Evolutionary conservation across 2,113 vertebrate species (phyloP).

Genomic region (Laticauda colubrina): DNA sequence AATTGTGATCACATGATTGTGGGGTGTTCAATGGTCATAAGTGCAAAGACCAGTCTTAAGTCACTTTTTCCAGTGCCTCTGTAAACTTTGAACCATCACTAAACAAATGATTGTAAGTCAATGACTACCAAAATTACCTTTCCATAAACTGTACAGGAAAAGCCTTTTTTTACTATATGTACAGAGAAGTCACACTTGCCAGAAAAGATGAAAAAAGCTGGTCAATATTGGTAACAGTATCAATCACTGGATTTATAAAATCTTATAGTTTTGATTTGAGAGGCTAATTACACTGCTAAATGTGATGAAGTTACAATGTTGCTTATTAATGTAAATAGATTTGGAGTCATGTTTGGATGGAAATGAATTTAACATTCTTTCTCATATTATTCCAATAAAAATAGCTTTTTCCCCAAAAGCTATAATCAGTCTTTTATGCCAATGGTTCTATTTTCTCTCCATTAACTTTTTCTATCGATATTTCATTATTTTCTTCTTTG

Average conservation of each 20-base stretch:
- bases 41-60: too few relatives aligned
- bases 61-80: too few relatives aligned
- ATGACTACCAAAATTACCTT: too few relatives aligned
- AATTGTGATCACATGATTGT: too few relatives aligned
- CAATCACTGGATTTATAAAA: neutral
- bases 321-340: neutral
- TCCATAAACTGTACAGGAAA: too few relatives aligned
- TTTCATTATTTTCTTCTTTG: neutral
- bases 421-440: neutral
- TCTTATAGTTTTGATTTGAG: neutral
- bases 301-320: neutral
- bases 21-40: too few relatives aligned
- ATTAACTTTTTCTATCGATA: neutral
- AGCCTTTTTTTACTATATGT: too few relatives aligned
- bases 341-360: neutral
- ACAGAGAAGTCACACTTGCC: neutral
- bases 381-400: neutral
- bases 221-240: neutral
- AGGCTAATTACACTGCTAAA: neutral
- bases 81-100: too few relatives aligned
- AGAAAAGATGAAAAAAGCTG: neutral
- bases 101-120: too few relatives aligned
- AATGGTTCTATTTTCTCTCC: neutral
- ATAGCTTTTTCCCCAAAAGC: neutral
- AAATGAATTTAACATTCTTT: neutral